These are phyloP conservation scores for Bubo scandiacus DNA, from an alignment of 2,113 vertebrate genomes.

Conservation along the genomic window DNA sequence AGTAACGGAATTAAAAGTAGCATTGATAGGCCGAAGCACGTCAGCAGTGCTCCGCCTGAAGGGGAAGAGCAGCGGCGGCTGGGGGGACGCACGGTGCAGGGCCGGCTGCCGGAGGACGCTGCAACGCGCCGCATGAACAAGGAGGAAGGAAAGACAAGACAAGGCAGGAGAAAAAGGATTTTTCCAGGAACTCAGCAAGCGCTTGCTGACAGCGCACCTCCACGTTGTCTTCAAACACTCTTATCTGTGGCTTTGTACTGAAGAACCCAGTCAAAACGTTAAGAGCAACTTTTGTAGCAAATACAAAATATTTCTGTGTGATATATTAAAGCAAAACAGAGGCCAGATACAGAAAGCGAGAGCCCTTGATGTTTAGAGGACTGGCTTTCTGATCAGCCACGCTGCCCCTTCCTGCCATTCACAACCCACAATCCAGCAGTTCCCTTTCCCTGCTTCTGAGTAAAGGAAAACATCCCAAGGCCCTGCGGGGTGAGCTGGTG, in stretches of 20 bases:
- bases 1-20: constrained; percentile 49
- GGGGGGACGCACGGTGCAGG: not conserved
- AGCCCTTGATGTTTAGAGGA: not conserved
- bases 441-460: not conserved
- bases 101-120: not conserved
- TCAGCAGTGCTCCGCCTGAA: not conserved
- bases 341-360: not conserved
- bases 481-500: not conserved
- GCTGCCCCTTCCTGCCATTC: not conserved
- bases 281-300: not conserved
- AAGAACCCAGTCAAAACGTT: not conserved
- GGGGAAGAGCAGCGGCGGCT: not conserved
- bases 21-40: not conserved
- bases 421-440: not conserved
- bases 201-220: not conserved
- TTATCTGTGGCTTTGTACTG: not conserved
- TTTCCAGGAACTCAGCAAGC: not conserved
- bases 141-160: not conserved
- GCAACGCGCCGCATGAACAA: not conserved
- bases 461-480: not conserved
- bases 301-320: not conserved
- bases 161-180: not conserved
- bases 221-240: accelerated
- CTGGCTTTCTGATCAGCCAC: not conserved
- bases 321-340: not conserved